Evolutionary conservation across 2,797 vertebrate species (phyloP).

Genomic region (Trachurus trachurus): DNA sequence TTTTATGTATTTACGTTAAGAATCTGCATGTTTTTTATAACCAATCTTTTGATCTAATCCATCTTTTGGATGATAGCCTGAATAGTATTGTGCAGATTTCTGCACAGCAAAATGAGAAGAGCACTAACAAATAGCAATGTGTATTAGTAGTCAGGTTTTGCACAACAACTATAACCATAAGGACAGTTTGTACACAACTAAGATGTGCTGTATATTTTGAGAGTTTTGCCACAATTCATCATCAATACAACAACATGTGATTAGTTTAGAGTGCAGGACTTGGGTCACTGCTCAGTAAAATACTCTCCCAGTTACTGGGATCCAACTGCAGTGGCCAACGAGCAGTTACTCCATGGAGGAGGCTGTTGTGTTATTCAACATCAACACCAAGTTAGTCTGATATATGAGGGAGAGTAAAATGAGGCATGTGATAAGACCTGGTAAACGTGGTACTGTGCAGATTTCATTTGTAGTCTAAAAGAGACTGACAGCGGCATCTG

Average conservation of each 20-base stretch:
- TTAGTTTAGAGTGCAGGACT: not conserved
- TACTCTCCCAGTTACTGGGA: not conserved
- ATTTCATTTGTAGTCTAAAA: constrained; percentile 1
- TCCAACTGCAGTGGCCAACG: not conserved
- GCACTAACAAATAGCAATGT: not conserved
- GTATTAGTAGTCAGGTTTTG: not conserved
- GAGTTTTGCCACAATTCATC: not conserved
- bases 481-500: constrained; percentile 8
- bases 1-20: not conserved
- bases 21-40: not conserved
- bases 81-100: not conserved
- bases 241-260: not conserved
- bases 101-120: not conserved
- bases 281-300: not conserved
- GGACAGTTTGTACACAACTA: not conserved
- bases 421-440: not conserved
- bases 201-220: not conserved
- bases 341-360: not conserved
- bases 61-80: not conserved
- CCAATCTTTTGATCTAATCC: too few relatives aligned
- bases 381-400: not conserved
- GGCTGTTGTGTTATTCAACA: not conserved
- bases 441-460: not conserved
- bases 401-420: not conserved
- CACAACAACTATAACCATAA: not conserved